Conservation (phyloP, 2,113 vertebrate genomes). For the Melanocharis versteri region DNA sequence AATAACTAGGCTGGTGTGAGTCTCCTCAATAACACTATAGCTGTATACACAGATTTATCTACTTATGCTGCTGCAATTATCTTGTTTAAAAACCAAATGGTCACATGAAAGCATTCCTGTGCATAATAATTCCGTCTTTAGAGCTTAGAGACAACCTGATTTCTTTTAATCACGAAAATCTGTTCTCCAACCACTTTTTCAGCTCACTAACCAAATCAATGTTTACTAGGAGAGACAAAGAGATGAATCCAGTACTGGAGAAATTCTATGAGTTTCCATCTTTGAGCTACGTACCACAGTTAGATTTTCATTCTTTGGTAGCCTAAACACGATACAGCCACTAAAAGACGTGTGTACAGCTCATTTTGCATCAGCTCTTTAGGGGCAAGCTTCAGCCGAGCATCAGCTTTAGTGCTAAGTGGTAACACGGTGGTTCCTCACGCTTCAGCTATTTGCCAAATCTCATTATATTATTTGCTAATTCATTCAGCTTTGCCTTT, state of each 20-base stretch:
- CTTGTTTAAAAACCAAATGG: neutral
- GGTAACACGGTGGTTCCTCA: neutral
- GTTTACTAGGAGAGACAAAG: neutral
- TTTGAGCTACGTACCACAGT: rapidly evolving
- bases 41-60: neutral
- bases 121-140: neutral
- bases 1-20: neutral
- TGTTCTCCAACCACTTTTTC: neutral
- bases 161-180: neutral
- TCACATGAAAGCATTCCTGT: neutral
- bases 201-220: neutral
- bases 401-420: neutral
- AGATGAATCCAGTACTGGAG: neutral
- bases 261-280: neutral
- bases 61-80: neutral
- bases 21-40: neutral
- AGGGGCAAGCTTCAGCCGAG: neutral
- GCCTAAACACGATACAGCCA: neutral
- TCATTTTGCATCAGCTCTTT: neutral
- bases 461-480: constrained; percentile 17
- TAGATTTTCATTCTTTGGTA: neutral
- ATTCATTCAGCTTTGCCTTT: constrained; percentile 1
- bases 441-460: neutral
- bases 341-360: neutral
- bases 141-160: neutral